Base-by-base conservation (phyloP, 2,113 vertebrate genomes). In the Meriones unguiculatus region DNA sequence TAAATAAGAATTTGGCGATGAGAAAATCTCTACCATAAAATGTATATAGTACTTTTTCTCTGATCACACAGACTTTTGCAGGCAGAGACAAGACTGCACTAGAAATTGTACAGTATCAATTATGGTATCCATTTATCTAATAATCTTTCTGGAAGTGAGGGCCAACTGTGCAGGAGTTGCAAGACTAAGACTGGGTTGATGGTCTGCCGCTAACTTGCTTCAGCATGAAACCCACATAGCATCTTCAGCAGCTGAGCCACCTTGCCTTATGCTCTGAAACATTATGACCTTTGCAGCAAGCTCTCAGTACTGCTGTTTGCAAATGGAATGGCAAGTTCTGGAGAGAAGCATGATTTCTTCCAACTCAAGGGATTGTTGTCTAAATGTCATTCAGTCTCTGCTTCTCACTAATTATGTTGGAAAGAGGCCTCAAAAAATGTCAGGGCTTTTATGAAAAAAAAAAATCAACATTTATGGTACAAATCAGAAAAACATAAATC, bases 351-450 rank as follows among this genome's bases (percentile, higher is more conserved):
- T 72, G 59, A 35, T 84, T 95, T 81, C 84, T 93, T 85, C 70
- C 73, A 78, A 9, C 59, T 73, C 72, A 41, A 75, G 35, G 30
- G 24, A 87, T 69, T 76, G 57, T 41, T 91, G 73, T 88, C 20
- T 46, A 92, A 91, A 96, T 90, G 70, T 88, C 80, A 91, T 62
- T n/a, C 15, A 76, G 75, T 62, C 57, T 91, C 89, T 94, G 11
- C 18, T 57, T 75, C n/a, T 90, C 52, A 89, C 78, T 81, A 87
- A 94, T 93, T 91, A 77, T 70, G 11, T 89, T 80, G 52, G 15
- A 81, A 85, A 67, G 28, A 80, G 7, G 2, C 57, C 59, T 46
- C 8, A 52, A 77, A 94, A 97, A 87, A 54, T 57, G 38, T 35
- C 54, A 65, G 14, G 20, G 25, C 18, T 46, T 50, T 93, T 92